Evolutionary conservation across 2,888 invertebrate species (phyloP).

Genomic region (Eretmocerus hayati): DNA sequence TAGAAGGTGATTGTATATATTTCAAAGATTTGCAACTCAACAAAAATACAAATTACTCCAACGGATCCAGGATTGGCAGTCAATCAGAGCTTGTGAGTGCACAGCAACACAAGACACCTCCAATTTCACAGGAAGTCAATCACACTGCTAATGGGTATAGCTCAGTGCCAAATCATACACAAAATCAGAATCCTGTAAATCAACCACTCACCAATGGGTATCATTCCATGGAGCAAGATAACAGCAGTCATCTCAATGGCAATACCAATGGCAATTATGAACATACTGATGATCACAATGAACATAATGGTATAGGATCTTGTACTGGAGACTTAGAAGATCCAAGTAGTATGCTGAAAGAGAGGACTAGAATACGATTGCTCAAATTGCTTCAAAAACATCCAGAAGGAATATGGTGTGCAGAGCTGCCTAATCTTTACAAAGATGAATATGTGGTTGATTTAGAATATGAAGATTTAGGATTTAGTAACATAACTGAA

Average conservation of each 20-base stretch:
- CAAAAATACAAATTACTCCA: no score
- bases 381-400: slow-evolving; percentile 32
- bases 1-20: slow-evolving; percentile 15
- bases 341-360: slow-evolving; percentile 26
- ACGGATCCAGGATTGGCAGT: no score
- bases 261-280: no score
- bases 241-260: no score
- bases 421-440: slow-evolving; percentile 34
- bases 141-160: not conserved
- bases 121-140: not conserved
- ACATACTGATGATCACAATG: not conserved
- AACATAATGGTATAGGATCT: not conserved
- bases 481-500: slow-evolving; percentile 37
- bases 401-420: slow-evolving; percentile 40
- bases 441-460: slow-evolving; percentile 30
- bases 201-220: not conserved
- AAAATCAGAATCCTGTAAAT: not conserved
- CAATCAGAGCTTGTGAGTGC: no score
- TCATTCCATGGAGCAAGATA: not conserved
- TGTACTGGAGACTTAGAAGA: not conserved
- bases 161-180: not conserved
- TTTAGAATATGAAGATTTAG: slow-evolving; percentile 34
- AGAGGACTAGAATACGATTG: slow-evolving; percentile 29
- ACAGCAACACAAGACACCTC: not conserved
- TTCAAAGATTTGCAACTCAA: no score